Percentiles rank a stretch among this genome's conserved stretches.
phyloP scores from a whole-genome alignment of 2,113 vertebrate genomes.

The Ophiodon elongatus region DNA sequence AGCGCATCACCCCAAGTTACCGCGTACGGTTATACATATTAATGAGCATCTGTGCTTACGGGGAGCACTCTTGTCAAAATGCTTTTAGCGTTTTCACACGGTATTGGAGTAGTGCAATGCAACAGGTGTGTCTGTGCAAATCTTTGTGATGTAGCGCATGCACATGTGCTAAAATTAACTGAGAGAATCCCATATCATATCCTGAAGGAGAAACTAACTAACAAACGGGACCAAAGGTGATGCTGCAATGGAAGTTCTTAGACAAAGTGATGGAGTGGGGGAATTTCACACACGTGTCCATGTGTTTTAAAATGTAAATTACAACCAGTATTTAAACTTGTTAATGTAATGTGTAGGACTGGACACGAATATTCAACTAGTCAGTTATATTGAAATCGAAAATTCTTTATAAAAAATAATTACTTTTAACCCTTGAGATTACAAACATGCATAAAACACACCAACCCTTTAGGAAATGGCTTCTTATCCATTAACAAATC shows the following conservation, averaged over 20 bases:
- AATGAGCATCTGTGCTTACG: slow-evolving; percentile 70
- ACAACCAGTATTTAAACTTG: neutral
- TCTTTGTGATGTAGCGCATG: neutral
- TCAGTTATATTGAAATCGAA: too few relatives aligned
- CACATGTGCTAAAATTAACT: neutral
- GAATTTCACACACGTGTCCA: neutral
- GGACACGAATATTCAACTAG: too few relatives aligned
- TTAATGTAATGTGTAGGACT: neutral
- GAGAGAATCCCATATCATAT: neutral
- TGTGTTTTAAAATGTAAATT: neutral
- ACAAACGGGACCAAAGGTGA: neutral
- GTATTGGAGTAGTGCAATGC: neutral
- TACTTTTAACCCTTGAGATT: neutral
- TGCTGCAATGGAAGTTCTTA: neutral
- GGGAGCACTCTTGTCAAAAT: slow-evolving; percentile 37
- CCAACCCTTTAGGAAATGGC: too few relatives aligned
- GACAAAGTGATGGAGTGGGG: neutral
- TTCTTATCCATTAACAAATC: too few relatives aligned
- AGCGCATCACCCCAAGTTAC: slow-evolving; percentile 40
- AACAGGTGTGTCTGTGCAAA: slow-evolving; percentile 33
- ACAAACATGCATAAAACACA: neutral
- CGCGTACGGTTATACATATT: slow-evolving; percentile 56
- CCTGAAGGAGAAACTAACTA: neutral
- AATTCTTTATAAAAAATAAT: neutral
- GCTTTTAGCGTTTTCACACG: slow-evolving; percentile 46